Evolutionary conservation across 2,113 vertebrate genomes (phyloP).

Genomic region (Urocitellus parryii): DNA sequence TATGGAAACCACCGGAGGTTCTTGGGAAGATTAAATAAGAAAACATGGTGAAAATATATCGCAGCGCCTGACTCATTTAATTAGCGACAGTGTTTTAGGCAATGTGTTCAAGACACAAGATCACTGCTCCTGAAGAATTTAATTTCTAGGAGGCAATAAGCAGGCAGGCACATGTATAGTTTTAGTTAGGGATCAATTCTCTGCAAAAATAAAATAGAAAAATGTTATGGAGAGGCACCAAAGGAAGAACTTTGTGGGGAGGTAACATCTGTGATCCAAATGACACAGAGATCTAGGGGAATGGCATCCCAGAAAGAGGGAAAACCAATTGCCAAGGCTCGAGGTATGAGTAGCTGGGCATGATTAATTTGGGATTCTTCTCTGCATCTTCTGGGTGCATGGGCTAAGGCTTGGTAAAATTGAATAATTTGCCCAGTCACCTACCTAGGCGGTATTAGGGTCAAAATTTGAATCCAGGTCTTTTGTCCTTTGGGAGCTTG

Average conservation of each 20-base stretch:
- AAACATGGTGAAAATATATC: background rate
- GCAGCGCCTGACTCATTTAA: background rate
- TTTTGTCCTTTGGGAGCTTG: background rate
- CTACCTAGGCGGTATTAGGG: background rate
- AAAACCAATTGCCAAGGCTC: background rate
- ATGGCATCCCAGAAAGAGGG: background rate
- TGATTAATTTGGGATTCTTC: background rate
- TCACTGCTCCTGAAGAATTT: background rate
- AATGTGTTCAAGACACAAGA: background rate
- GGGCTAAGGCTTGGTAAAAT: background rate
- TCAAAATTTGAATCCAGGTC: background rate
- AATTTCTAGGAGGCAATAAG: constrained; percentile 24
- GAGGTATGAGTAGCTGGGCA: background rate
- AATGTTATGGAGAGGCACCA: background rate
- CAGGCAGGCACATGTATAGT: background rate
- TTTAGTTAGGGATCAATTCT: constrained; percentile 20
- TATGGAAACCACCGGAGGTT: background rate
- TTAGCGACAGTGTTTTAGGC: background rate
- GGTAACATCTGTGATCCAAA: background rate
- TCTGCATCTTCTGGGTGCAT: background rate
- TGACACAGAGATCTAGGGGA: background rate
- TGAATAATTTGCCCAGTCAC: background rate
- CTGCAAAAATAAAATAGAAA: background rate
- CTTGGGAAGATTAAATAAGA: constrained; percentile 11
- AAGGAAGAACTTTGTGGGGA: background rate